Evolutionary conservation across 2,888 invertebrate genomes (phyloP).

Genomic region (Apotomis turbidana): DNA sequence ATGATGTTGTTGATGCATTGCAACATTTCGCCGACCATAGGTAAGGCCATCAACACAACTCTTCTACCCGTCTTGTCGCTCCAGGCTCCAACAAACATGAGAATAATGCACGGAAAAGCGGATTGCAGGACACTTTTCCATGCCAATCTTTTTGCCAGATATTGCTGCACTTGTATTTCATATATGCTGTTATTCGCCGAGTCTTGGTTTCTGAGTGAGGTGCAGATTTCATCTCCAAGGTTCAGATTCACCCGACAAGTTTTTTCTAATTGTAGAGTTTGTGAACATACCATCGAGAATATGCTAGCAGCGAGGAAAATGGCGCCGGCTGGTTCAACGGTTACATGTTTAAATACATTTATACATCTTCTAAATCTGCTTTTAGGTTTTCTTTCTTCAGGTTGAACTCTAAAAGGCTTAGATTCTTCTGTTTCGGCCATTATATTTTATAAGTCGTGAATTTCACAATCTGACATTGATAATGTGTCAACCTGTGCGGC

Average conservation of each 20-base stretch:
- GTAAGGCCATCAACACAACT: conserved; percentile 88
- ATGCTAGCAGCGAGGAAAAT: conserved; percentile 53
- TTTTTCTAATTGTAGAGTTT: conserved; percentile 90
- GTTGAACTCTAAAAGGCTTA: conserved; percentile 24
- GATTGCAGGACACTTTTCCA: conserved; percentile 91
- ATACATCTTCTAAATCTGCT: not conserved
- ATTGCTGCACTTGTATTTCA: conserved; percentile 83
- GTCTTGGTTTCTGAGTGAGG: conserved; percentile 86
- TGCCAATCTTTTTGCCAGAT: conserved; percentile 87
- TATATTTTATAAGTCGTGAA: not conserved
- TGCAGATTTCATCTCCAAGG: conserved; percentile 86
- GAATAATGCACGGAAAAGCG: conserved; percentile 87
- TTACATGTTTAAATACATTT: conserved; percentile 46
- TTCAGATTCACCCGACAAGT: conserved; percentile 90
- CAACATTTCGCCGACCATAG: conserved; percentile 88
- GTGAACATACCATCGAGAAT: conserved; percentile 86
- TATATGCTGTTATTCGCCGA: conserved; percentile 75
- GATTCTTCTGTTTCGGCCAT: not conserved
- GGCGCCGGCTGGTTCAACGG: conserved; percentile 53
- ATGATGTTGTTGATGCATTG: conserved; percentile 87
- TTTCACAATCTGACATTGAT: conserved; percentile 2
- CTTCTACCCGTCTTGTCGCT: conserved; percentile 84
- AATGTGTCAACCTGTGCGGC: not conserved
- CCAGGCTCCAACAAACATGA: conserved; percentile 89
- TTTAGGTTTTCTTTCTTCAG: conserved; percentile 36